Conservation (phyloP, 2,888 invertebrate species). For the Polydrusus pterygomalis region DNA sequence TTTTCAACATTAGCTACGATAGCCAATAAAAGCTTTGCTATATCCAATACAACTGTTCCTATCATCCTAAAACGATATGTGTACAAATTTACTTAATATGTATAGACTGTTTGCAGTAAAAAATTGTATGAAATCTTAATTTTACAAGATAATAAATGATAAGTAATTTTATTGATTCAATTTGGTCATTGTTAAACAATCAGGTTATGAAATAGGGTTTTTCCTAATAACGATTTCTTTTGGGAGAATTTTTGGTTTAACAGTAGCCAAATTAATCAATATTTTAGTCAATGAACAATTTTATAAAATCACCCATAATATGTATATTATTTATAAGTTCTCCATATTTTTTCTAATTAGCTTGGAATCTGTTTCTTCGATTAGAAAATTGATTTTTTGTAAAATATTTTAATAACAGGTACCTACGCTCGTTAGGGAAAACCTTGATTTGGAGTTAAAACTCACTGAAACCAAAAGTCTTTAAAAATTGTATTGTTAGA, state of each 20-base stretch:
- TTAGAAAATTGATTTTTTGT: too few species aligned
- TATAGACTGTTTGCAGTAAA: conserved; percentile 66
- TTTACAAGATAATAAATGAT: conserved; percentile 27
- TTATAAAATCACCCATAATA: conserved; percentile 9
- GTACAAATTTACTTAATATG: conserved; percentile 66
- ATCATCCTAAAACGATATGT: conserved; percentile 64
- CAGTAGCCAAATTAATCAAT: conserved; percentile 14
- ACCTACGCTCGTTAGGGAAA: too few species aligned
- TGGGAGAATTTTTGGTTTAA: background rate
- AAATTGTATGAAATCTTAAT: conserved; percentile 67
- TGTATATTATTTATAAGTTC: too few species aligned
- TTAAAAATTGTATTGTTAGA: too few species aligned
- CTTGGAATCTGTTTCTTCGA: too few species aligned
- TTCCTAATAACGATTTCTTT: background rate
- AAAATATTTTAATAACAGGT: too few species aligned
- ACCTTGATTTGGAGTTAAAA: too few species aligned
- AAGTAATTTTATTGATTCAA: background rate
- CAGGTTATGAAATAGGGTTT: too few species aligned
- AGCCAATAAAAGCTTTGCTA: conserved; percentile 58
- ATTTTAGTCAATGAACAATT: background rate
- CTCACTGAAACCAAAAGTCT: too few species aligned
- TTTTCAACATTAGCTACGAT: conserved; percentile 49
- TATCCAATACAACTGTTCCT: conserved; percentile 57
- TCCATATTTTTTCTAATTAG: too few species aligned
- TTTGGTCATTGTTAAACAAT: conserved; percentile 13